A percentile compares a stretch with the other conserved stretches of the same genome.
Conservation (phyloP, 2,888 invertebrate species). For the Coelogynopora nodosa region DNA sequence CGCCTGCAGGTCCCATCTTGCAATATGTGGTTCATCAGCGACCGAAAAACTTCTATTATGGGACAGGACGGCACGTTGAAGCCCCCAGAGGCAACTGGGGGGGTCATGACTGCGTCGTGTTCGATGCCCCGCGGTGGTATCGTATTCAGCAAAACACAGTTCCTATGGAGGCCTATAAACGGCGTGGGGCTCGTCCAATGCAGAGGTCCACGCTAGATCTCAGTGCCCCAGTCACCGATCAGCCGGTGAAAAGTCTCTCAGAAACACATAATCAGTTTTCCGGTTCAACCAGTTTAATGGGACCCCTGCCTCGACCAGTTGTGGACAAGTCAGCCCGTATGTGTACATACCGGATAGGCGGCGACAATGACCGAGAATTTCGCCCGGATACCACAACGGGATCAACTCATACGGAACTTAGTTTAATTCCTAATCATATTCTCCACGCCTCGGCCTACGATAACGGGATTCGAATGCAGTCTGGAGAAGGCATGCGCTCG, state of each 20-base stretch:
- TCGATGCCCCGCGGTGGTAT: not conserved
- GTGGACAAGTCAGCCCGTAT: not conserved
- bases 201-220: not conserved
- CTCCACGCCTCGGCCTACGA: not conserved
- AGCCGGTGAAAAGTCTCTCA: not conserved
- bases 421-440: not conserved
- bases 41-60: not conserved
- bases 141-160: not conserved
- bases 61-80: not conserved
- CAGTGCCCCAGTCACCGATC: not conserved
- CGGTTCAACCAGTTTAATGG: not conserved
- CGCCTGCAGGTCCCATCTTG: not conserved
- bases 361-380: not conserved
- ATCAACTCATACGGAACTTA: not conserved
- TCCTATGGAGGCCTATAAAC: not conserved
- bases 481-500: not conserved
- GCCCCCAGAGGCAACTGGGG: not conserved
- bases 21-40: not conserved
- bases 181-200: not conserved
- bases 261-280: not conserved
- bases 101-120: not conserved
- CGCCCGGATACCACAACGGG: not conserved
- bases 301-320: not conserved
- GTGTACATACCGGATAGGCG: not conserved
- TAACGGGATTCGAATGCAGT: not conserved